phyloP scores from a whole-genome alignment of 2,888 invertebrate genomes.

The Stomorhina lunata region DNA sequence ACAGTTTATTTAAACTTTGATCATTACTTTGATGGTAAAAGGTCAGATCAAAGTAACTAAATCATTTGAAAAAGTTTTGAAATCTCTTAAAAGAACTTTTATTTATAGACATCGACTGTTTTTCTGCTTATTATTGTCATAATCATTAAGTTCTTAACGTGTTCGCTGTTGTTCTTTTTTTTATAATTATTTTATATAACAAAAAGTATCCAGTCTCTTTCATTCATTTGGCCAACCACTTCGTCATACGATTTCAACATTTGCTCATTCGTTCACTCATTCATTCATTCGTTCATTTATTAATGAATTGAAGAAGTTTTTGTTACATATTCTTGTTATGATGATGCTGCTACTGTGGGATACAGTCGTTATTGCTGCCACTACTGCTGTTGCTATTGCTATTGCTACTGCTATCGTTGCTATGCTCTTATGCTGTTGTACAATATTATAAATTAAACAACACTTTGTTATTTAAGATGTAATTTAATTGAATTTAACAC shows the following conservation, averaged over 20 bases:
- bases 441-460: conserved; percentile 46
- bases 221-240: background rate
- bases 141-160: background rate
- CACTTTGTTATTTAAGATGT: conserved; percentile 60
- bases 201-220: conserved; percentile 17
- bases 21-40: too few species aligned
- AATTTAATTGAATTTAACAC: conserved; percentile 62
- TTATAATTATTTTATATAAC: conserved; percentile 54
- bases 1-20: too few species aligned
- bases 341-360: too few species aligned
- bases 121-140: background rate
- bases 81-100: background rate
- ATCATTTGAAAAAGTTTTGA: too few species aligned
- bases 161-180: background rate
- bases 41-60: too few species aligned
- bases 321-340: background rate
- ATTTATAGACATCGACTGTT: background rate
- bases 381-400: background rate
- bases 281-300: conserved; percentile 5
- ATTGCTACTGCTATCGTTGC: background rate
- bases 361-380: background rate
- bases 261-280: background rate
- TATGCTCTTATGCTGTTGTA: conserved; percentile 10
- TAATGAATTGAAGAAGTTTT: conserved; percentile 48
- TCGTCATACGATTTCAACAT: background rate